Evolutionary conservation across 92 coral and sea anemone genomes (phyloP).

Genomic region (Palythoa grandis): DNA sequence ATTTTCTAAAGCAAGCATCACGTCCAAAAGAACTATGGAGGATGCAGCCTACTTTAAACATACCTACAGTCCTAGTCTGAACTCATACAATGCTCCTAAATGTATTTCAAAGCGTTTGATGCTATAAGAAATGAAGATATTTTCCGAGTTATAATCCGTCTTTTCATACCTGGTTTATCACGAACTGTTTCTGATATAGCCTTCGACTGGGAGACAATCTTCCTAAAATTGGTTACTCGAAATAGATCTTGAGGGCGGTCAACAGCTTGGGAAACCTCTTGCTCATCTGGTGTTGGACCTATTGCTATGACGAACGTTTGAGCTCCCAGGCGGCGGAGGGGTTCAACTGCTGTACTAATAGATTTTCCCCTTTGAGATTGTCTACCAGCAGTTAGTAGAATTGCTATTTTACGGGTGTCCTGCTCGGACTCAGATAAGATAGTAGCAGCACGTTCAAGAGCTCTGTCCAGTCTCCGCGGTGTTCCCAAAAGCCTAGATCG

Average conservation of each 20-base stretch:
- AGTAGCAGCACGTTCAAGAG: constrained; percentile 15
- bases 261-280: not conserved
- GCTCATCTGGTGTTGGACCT: constrained; percentile 15
- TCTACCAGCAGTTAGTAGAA: constrained; percentile 56
- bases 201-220: constrained; percentile 9
- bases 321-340: constrained; percentile 31
- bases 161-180: constrained; percentile 14
- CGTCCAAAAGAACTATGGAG: too few species aligned
- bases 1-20: too few species aligned
- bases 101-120: too few species aligned
- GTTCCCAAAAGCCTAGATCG: not conserved
- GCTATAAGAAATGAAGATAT: too few species aligned
- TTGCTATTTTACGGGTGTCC: constrained; percentile 38
- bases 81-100: too few species aligned
- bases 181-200: not conserved
- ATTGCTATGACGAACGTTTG: constrained; percentile 27
- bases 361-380: constrained; percentile 41
- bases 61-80: too few species aligned
- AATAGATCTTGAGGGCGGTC: constrained; percentile 22
- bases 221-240: constrained; percentile 11
- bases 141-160: not conserved
- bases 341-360: constrained; percentile 33
- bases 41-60: too few species aligned
- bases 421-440: constrained; percentile 5
- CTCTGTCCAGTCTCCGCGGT: constrained; percentile 23